A percentile compares a stretch with the other conserved stretches of the same genome.
These are phyloP conservation scores for Bombyx mandarina DNA, from an alignment of 1,140 invertebrate genomes.

Conservation along the genomic window DNA sequence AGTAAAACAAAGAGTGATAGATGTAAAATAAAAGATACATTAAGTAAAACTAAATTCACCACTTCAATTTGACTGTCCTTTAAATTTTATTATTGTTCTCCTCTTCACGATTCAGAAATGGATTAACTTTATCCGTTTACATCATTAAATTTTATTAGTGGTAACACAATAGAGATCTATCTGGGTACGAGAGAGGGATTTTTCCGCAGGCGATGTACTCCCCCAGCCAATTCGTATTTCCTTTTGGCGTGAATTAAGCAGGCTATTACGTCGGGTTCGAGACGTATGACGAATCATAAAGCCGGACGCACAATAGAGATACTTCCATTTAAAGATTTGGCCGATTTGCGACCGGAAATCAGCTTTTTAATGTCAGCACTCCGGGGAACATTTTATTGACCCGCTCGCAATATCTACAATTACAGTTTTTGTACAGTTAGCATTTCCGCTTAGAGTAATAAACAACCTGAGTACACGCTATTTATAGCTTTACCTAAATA, in stretches of 20 bases:
- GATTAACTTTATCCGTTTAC: slow-evolving; percentile 68
- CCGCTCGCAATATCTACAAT: slow-evolving; percentile 6
- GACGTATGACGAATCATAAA: slow-evolving; percentile 65
- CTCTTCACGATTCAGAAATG: slow-evolving; percentile 44
- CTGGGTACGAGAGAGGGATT: slow-evolving; percentile 37
- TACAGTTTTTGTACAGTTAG: too few relatives aligned
- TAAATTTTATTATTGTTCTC: slow-evolving; percentile 11
- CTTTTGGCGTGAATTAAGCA: slow-evolving; percentile 65
- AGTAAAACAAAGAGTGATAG: too few relatives aligned
- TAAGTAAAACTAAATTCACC: too few relatives aligned
- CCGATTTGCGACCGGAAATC: slow-evolving; percentile 22
- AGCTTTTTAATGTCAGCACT: slow-evolving; percentile 14
- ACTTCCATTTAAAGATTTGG: slow-evolving; percentile 30
- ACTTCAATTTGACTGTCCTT: too few relatives aligned
- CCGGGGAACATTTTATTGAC: slow-evolving; percentile 10
- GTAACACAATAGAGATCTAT: slow-evolving; percentile 49
- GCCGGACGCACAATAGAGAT: slow-evolving; percentile 32
- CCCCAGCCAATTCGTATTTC: slow-evolving; percentile 60
- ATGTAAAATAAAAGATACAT: too few relatives aligned
- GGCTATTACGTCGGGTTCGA: slow-evolving; percentile 61
- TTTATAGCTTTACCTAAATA: too few relatives aligned
- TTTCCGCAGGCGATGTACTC: slow-evolving; percentile 43
- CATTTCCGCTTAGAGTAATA: too few relatives aligned
- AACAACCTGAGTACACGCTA: too few relatives aligned
- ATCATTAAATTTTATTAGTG: slow-evolving; percentile 70